Conservation (phyloP, 2,113 vertebrate species). For the Tupaia tana region DNA sequence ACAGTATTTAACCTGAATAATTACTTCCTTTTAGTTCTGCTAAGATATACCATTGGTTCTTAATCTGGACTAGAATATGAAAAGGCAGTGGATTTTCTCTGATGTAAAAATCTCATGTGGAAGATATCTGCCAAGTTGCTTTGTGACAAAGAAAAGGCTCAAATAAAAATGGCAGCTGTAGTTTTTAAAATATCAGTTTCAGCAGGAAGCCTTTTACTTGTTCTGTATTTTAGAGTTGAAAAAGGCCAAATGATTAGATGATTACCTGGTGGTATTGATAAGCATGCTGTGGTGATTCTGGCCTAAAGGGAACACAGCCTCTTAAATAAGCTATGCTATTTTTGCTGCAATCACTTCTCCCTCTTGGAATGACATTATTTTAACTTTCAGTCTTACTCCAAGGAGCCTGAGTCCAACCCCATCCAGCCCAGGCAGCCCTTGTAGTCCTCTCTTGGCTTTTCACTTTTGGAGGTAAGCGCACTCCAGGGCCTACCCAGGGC, state of each 20-base stretch:
- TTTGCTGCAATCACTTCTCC: conserved; percentile 83
- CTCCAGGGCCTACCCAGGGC: conserved; percentile 65
- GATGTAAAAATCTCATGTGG: not conserved
- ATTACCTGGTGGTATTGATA: conserved; percentile 53
- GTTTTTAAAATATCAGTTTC: conserved; percentile 55
- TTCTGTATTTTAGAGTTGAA: conserved; percentile 24
- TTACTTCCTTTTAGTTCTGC: not conserved
- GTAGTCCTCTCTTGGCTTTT: conserved; percentile 98
- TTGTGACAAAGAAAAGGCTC: conserved; percentile 59
- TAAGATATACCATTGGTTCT: not conserved
- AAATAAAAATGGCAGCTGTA: conserved; percentile 64
- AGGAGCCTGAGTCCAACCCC: conserved; percentile 99
- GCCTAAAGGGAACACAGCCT: conserved; percentile 55
- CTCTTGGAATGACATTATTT: conserved; percentile 92
- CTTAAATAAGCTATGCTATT: conserved; percentile 69
- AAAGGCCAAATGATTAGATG: conserved; percentile 35
- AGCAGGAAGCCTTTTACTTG: conserved; percentile 27
- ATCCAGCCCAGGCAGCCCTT: conserved; percentile 99
- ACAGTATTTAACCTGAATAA: conserved; percentile 32
- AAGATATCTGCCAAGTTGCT: conserved; percentile 27
- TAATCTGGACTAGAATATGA: conserved; percentile 47
- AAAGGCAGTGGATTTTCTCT: conserved; percentile 8
- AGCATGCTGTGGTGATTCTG: conserved; percentile 51
- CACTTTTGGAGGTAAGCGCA: conserved; percentile 99
- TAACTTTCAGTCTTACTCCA: conserved; percentile 99